Evolutionary conservation across 1,140 invertebrate genomes (phyloP).

Genomic region (Temnothorax nylanderi): DNA sequence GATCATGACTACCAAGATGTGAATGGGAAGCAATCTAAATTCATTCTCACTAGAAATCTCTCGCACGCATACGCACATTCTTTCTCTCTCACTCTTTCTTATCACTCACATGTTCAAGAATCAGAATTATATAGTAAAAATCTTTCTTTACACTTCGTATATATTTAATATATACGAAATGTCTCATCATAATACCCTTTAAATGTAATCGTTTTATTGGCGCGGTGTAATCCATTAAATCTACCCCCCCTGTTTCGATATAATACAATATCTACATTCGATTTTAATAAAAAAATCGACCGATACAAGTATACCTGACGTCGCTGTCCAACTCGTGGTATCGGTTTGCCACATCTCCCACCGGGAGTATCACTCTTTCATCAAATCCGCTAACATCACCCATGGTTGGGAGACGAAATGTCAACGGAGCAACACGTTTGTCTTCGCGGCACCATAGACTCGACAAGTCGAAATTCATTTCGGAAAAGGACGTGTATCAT

Average conservation of each 20-base stretch:
- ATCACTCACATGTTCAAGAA: conserved; percentile 33
- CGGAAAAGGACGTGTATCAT: neutral
- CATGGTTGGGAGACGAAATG: neutral
- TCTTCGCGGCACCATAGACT: neutral
- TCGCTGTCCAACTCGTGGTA: conserved; percentile 41
- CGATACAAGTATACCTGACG: conserved; percentile 41
- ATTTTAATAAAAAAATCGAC: conserved; percentile 76
- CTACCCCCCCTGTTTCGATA: conserved; percentile 69
- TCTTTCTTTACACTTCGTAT: conserved; percentile 52
- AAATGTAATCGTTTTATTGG: conserved; percentile 73
- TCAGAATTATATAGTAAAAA: conserved; percentile 68
- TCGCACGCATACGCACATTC: neutral
- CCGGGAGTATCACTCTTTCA: conserved; percentile 34
- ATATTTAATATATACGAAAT: conserved; percentile 77
- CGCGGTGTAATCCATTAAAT: conserved; percentile 70
- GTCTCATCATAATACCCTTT: conserved; percentile 69
- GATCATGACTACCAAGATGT: conserved; percentile 78
- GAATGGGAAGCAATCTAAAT: conserved; percentile 78
- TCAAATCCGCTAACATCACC: neutral
- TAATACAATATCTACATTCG: conserved; percentile 82
- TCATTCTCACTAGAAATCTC: conserved; percentile 48
- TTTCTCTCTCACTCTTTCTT: neutral
- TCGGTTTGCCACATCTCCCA: conserved; percentile 38
- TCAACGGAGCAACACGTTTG: neutral
- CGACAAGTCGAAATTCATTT: conserved; percentile 11